These are phyloP conservation scores for Trypoxylus dichotomus DNA, from an alignment of 1,140 invertebrate genomes.

Conservation along the genomic window DNA sequence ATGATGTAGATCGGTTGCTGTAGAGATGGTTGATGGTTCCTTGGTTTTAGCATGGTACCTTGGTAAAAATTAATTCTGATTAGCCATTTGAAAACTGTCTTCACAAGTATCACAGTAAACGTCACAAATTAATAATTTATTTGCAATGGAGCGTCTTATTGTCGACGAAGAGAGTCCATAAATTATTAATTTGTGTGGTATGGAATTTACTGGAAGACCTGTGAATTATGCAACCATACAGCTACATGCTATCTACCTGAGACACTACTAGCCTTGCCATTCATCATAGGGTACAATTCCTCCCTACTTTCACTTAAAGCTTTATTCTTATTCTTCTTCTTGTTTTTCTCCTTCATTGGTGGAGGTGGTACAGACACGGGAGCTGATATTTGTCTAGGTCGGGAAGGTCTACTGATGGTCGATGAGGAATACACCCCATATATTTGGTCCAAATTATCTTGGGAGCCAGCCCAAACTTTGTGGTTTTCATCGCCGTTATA, in stretches of 20 bases:
- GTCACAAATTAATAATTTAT: too few relatives aligned
- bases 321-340: constrained; percentile 54
- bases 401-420: constrained; percentile 72
- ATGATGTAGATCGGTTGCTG: constrained; percentile 53
- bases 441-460: constrained; percentile 69
- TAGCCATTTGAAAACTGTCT: too few relatives aligned
- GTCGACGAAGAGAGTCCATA: too few relatives aligned
- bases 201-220: too few relatives aligned
- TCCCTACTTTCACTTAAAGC: constrained; percentile 53
- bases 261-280: constrained; percentile 53
- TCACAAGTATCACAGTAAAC: too few relatives aligned
- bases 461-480: constrained; percentile 83
- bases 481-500: constrained; percentile 92
- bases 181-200: too few relatives aligned
- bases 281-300: constrained; percentile 56
- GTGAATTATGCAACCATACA: too few relatives aligned
- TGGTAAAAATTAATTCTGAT: not conserved
- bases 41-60: constrained; percentile 45
- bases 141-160: too few relatives aligned
- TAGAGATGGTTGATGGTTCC: constrained; percentile 40
- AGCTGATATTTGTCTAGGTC: constrained; percentile 77
- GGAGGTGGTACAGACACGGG: constrained; percentile 79
- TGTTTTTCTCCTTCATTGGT: constrained; percentile 49
- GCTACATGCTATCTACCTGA: constrained; percentile 2
- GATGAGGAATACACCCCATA: constrained; percentile 75